These are phyloP conservation scores for Agonopterix alstromeriana DNA, from an alignment of 2,888 invertebrate genomes.

Conservation along the genomic window DNA sequence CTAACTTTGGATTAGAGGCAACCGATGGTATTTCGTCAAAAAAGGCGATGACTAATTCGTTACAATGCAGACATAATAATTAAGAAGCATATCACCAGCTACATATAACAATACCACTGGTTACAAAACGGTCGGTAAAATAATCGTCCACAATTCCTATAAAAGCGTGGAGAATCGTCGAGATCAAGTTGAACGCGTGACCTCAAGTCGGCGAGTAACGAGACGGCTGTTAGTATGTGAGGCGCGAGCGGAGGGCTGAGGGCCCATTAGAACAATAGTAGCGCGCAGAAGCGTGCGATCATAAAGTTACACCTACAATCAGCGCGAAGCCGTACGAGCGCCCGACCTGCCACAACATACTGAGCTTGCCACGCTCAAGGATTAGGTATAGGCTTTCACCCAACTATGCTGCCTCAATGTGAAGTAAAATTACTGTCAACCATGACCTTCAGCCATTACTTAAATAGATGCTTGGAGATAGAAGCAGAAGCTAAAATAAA, in stretches of 20 bases:
- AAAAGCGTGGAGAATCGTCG: constrained; percentile 52
- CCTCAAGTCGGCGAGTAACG: constrained; percentile 47
- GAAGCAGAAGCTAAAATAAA: no score
- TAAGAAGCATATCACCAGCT: constrained; percentile 23
- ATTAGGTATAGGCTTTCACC: constrained; percentile 31
- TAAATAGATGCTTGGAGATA: no score
- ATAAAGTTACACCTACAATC: constrained; percentile 63
- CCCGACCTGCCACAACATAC: constrained; percentile 50
- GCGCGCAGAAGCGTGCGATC: constrained; percentile 64
- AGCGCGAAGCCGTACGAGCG: constrained; percentile 44
- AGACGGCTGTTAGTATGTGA: constrained; percentile 42
- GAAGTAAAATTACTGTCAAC: no score
- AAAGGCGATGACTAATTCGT: no score
- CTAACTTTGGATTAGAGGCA: constrained; percentile 1
- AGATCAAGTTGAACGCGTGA: constrained; percentile 59
- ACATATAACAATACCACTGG: constrained; percentile 23
- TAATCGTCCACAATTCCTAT: constrained; percentile 42
- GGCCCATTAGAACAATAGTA: constrained; percentile 68
- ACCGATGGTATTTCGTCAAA: no score
- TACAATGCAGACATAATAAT: constrained; percentile 11
- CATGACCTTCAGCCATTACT: neutral
- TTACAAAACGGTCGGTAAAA: constrained; percentile 28
- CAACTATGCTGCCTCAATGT: constrained; percentile 1
- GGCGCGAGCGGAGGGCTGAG: constrained; percentile 36
- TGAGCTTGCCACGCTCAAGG: constrained; percentile 22